Evolutionary conservation across 1,140 invertebrate genomes (phyloP).

Genomic region (Papilio dardanus): DNA sequence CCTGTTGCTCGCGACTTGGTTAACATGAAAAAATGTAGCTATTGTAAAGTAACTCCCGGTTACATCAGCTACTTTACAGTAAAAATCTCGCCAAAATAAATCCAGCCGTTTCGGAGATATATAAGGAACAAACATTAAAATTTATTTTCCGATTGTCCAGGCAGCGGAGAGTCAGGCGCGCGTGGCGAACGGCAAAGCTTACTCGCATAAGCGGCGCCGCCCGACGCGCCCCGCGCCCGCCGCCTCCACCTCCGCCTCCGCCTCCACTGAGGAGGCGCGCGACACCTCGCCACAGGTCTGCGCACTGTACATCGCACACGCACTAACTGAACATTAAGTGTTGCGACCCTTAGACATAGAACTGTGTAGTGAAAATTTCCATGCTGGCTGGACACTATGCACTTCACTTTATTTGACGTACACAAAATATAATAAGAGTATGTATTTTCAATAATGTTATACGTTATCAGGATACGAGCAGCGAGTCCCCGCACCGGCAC

Average conservation of each 20-base stretch:
- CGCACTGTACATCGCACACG: too few relatives aligned
- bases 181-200: slow-evolving; percentile 53
- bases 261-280: slow-evolving; percentile 61
- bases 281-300: slow-evolving; percentile 71
- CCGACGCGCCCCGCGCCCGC: slow-evolving; percentile 57
- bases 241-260: slow-evolving; percentile 53
- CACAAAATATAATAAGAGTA: background rate
- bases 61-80: too few relatives aligned
- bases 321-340: too few relatives aligned
- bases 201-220: slow-evolving; percentile 69
- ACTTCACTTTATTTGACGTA: background rate
- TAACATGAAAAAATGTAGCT: too few relatives aligned
- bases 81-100: too few relatives aligned
- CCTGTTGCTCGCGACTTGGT: too few relatives aligned
- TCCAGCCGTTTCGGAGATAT: too few relatives aligned
- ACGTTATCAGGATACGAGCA: slow-evolving; percentile 65
- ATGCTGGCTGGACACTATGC: background rate
- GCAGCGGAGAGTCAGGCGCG: slow-evolving; percentile 50
- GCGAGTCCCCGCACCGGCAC: slow-evolving; percentile 70
- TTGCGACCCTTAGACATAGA: too few relatives aligned
- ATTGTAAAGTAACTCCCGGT: too few relatives aligned
- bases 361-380: too few relatives aligned
- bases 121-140: too few relatives aligned
- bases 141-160: slow-evolving; percentile 38
- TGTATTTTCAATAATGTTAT: background rate